Conservation (phyloP, 2,888 invertebrate genomes). For the Aquatica leii region DNA sequence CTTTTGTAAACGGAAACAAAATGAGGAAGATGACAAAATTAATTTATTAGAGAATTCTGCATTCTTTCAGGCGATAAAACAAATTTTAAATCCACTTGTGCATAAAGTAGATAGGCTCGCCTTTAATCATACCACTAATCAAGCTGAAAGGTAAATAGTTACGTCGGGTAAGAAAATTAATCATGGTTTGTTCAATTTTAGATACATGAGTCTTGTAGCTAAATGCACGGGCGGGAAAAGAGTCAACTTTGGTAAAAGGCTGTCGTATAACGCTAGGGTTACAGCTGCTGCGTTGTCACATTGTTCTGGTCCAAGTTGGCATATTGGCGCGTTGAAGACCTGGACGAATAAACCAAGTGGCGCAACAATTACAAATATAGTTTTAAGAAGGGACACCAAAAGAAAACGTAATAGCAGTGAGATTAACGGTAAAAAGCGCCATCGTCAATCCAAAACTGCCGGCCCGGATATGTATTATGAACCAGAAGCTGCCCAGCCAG, state of each 20-base stretch:
- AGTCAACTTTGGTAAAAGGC: not conserved
- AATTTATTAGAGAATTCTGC: not conserved
- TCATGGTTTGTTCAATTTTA: not conserved
- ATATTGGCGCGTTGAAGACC: not conserved
- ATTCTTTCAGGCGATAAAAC: not conserved
- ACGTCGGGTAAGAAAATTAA: not conserved
- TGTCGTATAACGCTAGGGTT: not conserved
- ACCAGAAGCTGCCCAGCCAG: not conserved
- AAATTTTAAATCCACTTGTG: conserved; percentile 1
- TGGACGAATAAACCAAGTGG: not conserved
- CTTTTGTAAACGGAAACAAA: no score
- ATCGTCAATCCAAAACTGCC: not conserved
- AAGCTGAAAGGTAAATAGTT: conserved; percentile 8
- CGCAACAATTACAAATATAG: no score
- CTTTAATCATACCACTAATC: conserved; percentile 3
- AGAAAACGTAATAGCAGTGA: not conserved
- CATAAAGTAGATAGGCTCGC: not conserved
- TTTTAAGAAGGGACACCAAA: not conserved
- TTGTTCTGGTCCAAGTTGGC: not conserved
- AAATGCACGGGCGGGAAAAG: conserved; percentile 5
- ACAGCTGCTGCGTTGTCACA: conserved; percentile 1
- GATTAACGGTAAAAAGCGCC: not conserved
- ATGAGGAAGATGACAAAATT: not conserved
- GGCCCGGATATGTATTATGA: not conserved
- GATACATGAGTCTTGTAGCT: conserved; percentile 2